Conservation (phyloP, 1,140 invertebrate species). For the Temnothorax curvispinosus region DNA sequence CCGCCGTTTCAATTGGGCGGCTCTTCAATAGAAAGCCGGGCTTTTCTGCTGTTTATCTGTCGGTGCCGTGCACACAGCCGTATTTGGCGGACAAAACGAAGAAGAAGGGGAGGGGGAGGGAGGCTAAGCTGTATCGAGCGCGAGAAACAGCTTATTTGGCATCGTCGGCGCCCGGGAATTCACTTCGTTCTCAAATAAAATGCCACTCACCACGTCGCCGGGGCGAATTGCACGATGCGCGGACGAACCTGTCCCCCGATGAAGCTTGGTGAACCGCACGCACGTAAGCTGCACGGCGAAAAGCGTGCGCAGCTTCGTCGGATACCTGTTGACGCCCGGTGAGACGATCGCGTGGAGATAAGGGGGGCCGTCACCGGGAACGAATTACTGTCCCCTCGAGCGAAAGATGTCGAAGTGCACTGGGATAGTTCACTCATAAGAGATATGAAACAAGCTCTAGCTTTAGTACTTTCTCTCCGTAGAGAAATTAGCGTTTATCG, state of each 20-base stretch:
- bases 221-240: background rate
- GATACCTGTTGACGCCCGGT: conserved; percentile 67
- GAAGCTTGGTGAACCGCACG: background rate
- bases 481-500: background rate
- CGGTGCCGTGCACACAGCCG: conserved; percentile 34
- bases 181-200: conserved; percentile 50
- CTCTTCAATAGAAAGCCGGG: conserved; percentile 60
- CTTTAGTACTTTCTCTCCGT: conserved; percentile 23
- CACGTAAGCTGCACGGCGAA: background rate
- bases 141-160: conserved; percentile 60
- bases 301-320: background rate
- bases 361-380: background rate
- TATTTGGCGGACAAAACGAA: conserved; percentile 43
- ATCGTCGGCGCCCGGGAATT: conserved; percentile 55
- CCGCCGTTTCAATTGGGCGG: conserved; percentile 63
- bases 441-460: background rate
- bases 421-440: background rate
- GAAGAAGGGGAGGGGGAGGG: background rate
- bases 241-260: background rate
- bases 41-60: conserved; percentile 72
- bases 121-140: conserved; percentile 48
- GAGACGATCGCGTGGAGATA: background rate
- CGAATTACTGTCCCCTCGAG: conserved; percentile 51
- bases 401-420: conserved; percentile 28
- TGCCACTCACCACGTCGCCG: conserved; percentile 41